Conservation (phyloP, 2,113 vertebrate genomes). For the Brachypteracias leptosomus region DNA sequence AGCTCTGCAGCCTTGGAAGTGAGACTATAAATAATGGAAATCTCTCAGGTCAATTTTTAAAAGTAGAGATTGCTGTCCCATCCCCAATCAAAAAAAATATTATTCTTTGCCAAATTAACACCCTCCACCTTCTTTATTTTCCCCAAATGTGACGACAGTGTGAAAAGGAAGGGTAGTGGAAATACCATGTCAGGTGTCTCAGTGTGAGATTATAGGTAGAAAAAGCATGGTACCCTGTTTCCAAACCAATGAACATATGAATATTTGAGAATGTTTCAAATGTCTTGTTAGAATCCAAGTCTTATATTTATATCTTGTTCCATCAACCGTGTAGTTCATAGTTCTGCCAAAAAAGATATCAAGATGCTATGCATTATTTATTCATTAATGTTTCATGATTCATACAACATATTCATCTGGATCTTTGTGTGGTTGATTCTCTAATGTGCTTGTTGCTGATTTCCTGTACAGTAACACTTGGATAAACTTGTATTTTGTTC, state of each 20-base stretch:
- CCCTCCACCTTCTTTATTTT: neutral
- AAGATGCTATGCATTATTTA: neutral
- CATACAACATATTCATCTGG: neutral
- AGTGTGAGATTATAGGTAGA: neutral
- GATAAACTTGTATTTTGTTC: neutral
- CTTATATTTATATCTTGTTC: neutral
- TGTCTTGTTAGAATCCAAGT: neutral
- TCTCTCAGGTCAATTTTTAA: neutral
- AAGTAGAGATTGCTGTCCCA: neutral
- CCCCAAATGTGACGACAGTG: neutral
- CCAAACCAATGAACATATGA: neutral
- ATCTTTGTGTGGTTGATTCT: neutral
- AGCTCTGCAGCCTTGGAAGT: neutral
- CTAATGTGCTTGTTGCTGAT: neutral
- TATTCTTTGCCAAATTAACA: neutral
- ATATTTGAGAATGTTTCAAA: neutral
- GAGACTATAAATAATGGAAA: neutral
- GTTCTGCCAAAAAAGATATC: neutral
- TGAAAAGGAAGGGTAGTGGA: neutral
- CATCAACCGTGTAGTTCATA: neutral
- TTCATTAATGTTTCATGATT: neutral
- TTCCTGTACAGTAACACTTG: neutral
- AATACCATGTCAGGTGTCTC: neutral
- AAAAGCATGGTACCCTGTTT: neutral
- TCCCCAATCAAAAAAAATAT: neutral